These are phyloP conservation scores for Protaetia brevitarsis DNA, from an alignment of 1,140 invertebrate genomes.

Conservation along the genomic window DNA sequence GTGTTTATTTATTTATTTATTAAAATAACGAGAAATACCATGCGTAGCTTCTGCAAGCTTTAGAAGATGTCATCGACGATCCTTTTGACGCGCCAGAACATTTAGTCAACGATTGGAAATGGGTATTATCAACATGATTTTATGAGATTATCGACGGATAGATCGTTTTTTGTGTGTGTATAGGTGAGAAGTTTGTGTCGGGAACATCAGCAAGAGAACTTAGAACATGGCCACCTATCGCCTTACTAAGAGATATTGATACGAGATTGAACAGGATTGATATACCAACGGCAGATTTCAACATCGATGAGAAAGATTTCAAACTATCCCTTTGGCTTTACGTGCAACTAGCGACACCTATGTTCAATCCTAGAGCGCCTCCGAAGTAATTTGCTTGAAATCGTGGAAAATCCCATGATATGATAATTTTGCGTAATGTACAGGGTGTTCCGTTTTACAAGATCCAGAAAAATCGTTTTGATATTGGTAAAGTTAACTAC, in stretches of 20 bases:
- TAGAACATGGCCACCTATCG: constrained; percentile 54
- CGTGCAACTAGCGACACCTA: constrained; percentile 50
- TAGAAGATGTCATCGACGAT: constrained; percentile 48
- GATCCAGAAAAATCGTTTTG: too few relatives aligned
- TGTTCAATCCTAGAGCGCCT: constrained; percentile 41
- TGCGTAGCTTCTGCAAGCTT: constrained; percentile 48
- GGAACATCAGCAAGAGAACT: constrained; percentile 49
- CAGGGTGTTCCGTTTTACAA: too few relatives aligned
- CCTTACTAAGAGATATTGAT: constrained; percentile 54
- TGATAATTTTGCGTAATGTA: too few relatives aligned
- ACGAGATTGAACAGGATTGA: constrained; percentile 51
- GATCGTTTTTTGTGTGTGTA: constrained; percentile 38
- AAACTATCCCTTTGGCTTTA: constrained; percentile 54
- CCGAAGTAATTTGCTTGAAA: constrained; percentile 38
- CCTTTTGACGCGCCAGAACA: constrained; percentile 24
- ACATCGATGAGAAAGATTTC: constrained; percentile 49
- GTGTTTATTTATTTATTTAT: not conserved
- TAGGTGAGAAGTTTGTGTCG: constrained; percentile 42
- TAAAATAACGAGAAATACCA: not conserved
- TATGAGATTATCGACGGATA: constrained; percentile 20
- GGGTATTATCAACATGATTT: constrained; percentile 40
- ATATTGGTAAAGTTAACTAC: too few relatives aligned
- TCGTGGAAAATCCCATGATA: too few relatives aligned
- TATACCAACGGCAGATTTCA: constrained; percentile 52
- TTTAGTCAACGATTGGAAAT: constrained; percentile 50